phyloP scores from a whole-genome alignment of 2,797 vertebrate species.

The Rousettus madagascariensis region DNA sequence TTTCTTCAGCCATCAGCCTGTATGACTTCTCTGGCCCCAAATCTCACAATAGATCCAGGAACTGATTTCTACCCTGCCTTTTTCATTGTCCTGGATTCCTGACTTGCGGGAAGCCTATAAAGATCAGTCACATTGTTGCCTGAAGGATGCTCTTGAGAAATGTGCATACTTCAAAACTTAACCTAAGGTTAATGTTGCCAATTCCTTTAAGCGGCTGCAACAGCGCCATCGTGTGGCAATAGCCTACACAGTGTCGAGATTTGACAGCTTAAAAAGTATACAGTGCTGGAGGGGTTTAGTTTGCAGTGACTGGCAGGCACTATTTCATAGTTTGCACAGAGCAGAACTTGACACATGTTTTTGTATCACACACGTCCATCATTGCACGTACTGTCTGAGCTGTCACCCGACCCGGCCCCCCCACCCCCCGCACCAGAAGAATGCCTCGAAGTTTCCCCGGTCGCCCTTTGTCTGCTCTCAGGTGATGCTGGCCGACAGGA shows the following conservation, averaged over 20 bases:
- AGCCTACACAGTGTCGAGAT: background rate
- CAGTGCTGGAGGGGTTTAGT: background rate
- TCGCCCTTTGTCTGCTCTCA: constrained; percentile 66
- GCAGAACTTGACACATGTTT: rapidly evolving
- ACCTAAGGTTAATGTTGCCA: rapidly evolving
- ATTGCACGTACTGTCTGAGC: rapidly evolving
- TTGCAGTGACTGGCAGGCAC: background rate
- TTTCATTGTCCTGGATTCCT: background rate
- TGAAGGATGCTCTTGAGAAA: background rate
- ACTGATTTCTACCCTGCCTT: background rate
- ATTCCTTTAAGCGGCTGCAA: background rate
- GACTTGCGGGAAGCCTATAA: background rate
- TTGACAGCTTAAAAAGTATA: too few species aligned
- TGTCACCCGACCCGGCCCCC: background rate
- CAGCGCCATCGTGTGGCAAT: background rate
- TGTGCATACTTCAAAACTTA: background rate
- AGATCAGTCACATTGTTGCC: background rate
- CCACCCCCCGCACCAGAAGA: rapidly evolving
- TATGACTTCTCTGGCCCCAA: background rate
- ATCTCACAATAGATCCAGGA: background rate
- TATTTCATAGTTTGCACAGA: background rate
- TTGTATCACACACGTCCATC: background rate
- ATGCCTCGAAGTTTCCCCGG: background rate
- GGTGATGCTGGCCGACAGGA: constrained; percentile 98
- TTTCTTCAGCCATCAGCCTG: rapidly evolving